Evolutionary conservation across 1,140 invertebrate species (phyloP), one percentile per base, ranked within the genome.

Genomic region (Drosophila pectinifera): DNA sequence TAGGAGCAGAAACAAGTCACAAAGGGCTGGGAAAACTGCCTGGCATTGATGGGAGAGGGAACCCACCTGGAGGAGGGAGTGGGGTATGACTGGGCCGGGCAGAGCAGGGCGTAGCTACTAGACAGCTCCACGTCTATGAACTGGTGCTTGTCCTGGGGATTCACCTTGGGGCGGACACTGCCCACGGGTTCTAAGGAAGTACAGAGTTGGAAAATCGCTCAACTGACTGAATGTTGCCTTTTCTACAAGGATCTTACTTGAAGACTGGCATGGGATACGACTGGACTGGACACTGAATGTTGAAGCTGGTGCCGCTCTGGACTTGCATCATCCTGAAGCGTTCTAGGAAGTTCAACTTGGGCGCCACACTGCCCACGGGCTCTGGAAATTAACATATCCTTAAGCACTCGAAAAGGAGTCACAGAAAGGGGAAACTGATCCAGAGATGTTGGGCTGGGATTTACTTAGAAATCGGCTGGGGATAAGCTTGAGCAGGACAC

Each of bases 401-500:
- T 43, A 36, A 26, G 28, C 0, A 8, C 4, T 26, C 22, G n/a
- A 10, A 4, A 3, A 18, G 3, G n/a, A 14, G 4, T 38, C 4
- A 31, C 2, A 7, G 4, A 26, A 41, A 14, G 0, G 26, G 4
- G 24, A 42, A 57, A 4, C 58, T 42, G n/a, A 49, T 20, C n/a
- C 13, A 31, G 4, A 20, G 28, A 51, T 83, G 80, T 79, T 83
- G 75, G 75, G 45, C 22, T 34, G 6, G 16, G 24, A 10, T 65
- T 85, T 93, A 94, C 94, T 94, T 94, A 92, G 93, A 94, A 62
- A 94, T 88, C 39, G 94, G 94, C 80, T 94, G 93, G 59, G 96
- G 96, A 93, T 94, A 96, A 20, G 94, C 95, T 93, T 96, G 96
- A 48, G 95, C 95, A 82, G 95, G 95, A 89, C 95, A 96, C 8